A percentile compares a stretch with the other conserved stretches of the same genome.
Conservation (phyloP, 2,888 invertebrate genomes). For the Limnephilus lunatus region DNA sequence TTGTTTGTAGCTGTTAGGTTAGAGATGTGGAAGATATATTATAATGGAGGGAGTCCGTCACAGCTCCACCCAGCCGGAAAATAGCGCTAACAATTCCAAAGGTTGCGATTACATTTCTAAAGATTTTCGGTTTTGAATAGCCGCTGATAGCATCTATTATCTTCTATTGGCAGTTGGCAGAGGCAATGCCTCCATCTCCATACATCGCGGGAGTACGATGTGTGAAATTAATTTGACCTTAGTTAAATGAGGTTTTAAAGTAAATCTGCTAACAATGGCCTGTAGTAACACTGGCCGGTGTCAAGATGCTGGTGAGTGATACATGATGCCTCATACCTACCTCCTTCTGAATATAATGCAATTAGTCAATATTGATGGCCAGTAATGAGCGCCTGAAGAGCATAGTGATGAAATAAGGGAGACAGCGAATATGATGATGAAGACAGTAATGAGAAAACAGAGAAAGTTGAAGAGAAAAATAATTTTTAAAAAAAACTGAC, state of each 20-base stretch:
- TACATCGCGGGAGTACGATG: constrained; percentile 38
- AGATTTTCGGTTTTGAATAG: constrained; percentile 40
- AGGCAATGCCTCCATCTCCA: not conserved
- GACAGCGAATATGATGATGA: not conserved
- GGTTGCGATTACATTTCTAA: constrained; percentile 12
- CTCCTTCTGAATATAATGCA: not conserved
- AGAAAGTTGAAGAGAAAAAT: not conserved
- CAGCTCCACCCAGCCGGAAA: constrained; percentile 19
- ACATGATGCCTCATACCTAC: not conserved
- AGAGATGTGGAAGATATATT: not conserved
- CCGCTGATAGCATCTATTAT: constrained; percentile 35
- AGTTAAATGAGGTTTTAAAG: constrained; percentile 9
- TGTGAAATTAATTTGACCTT: constrained; percentile 48
- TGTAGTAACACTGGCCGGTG: not conserved
- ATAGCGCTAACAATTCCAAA: constrained; percentile 12
- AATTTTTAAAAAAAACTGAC: not conserved
- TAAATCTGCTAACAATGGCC: constrained; percentile 28
- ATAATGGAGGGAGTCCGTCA: constrained; percentile 6
- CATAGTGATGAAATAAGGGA: not conserved
- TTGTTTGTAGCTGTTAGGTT: not conserved
- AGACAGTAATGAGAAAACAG: not conserved
- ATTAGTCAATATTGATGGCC: not conserved
- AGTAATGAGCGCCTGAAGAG: not conserved
- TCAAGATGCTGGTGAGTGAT: constrained; percentile 13
- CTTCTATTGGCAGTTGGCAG: not conserved